Base-by-base conservation (phyloP, 2,888 invertebrate species). In the Epinotia demarniana region DNA sequence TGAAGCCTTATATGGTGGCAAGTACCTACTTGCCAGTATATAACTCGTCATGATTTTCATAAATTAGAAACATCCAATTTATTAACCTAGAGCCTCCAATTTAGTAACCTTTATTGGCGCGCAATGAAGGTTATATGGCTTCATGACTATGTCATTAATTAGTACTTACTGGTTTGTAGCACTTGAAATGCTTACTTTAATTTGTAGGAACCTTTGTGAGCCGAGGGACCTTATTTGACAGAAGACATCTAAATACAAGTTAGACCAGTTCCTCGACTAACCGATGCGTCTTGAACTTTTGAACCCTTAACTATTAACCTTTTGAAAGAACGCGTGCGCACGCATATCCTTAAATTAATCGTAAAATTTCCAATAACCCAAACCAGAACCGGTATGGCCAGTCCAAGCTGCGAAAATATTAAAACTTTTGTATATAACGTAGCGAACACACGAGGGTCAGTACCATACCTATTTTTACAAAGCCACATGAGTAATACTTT, bases 341-440 rank as follows among this genome's bases (percentile, higher is more conserved):
- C 79, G 85, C 84, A 83, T 88, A 90, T 89, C 92, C 86, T 88
- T 89, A 93, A 94, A 93, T 94, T 91, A 92, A 89, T 89, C 92
- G 93, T 92, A 90, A 94, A 93, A 92, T 92, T 92, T 90, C 85
- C 89, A 87, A 92, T 91, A 89, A 87, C 78, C 79, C 70, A 74
- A 79, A 84, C 73, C 76, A 69, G 72, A 49, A 92, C 94, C 90
- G 89, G 93, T 92, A 79, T 82, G 11, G 16, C 73, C 75, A 80
- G 80, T 79, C 86, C 88, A 92, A 93, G 92, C 93, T 93, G 93
- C 86, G 86, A 92, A 91, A 94, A 93, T 92, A 93, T 90, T 89
- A 85, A 82, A 87, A 87, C 80, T 84, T 87, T 87, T 83, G 86
- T 92, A 93, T 83, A 93, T 93, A 90, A 92, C 89, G 87, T 90